phyloP scores from a whole-genome alignment of 53 echinoderm and acorn worm species.

The Pentamera pediparva region DNA sequence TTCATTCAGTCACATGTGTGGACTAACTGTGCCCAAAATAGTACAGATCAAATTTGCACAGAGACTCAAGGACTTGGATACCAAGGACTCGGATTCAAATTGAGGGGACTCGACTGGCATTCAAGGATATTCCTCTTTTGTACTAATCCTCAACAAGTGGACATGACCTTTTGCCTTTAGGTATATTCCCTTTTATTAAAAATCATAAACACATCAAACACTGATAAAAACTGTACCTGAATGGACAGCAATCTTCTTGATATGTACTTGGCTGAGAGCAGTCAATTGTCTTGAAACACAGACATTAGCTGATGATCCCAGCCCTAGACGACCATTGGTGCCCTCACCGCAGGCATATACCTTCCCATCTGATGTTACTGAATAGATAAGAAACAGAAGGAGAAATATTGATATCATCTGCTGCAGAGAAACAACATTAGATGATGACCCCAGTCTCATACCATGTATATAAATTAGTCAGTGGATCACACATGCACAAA shows the following conservation, averaged over 20 bases:
- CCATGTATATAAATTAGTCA: not conserved
- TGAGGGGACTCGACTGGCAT: no score
- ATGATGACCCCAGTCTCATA: not conserved
- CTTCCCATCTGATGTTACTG: conserved; percentile 91
- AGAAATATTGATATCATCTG: not conserved
- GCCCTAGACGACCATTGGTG: conserved; percentile 88
- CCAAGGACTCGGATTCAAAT: no score
- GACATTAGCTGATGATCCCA: conserved; percentile 82
- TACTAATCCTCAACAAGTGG: no score
- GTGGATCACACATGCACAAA: not conserved
- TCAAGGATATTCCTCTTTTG: no score
- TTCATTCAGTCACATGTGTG: no score
- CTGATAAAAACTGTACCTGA: no score
- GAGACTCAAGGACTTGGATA: no score
- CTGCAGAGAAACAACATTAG: not conserved
- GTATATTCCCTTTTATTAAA: no score
- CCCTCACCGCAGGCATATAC: conserved; percentile 95
- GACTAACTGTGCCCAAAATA: no score
- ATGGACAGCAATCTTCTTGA: conserved; percentile 96
- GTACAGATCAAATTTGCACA: no score
- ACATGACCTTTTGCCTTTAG: no score
- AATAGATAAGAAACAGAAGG: not conserved
- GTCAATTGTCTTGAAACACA: conserved; percentile 61
- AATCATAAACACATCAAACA: no score
- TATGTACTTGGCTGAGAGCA: conserved; percentile 62